Evolutionary conservation across 2,888 invertebrate species (phyloP), one percentile per base, ranked within the genome.

Genomic region (Melieria crassipennis): DNA sequence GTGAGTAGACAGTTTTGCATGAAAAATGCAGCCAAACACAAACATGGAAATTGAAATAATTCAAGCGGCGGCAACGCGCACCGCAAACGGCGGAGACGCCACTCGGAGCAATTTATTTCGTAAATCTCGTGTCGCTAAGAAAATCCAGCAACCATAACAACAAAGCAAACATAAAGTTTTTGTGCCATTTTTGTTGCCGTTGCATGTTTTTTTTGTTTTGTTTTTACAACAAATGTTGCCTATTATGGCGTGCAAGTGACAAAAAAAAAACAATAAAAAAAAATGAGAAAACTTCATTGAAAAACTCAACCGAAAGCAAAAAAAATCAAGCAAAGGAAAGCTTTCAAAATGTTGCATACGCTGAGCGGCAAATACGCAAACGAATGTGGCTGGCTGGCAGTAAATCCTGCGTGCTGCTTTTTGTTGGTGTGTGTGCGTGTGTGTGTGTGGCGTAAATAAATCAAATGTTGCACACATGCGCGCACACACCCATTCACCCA

Each of bases 401-500:
- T 52, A 52, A 52, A 52, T 52, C 13, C n/a, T 52, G 52, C 5
- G 52, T 7, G 52, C 13, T 52, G 11, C 4, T 52, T 52, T 52
- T 52, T 52, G 52, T 7, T 52, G 52, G 50, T 60, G 9, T 52
- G 52, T 6, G 52, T 3, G 11, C 2, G 50, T 50, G 50, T 7
- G 58, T 70, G 61, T 58, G 65, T 70, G 70, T 65, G 61, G 70
- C 56, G 65, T n/a, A 65, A 58, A 70, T 70, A 70, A 70, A 70
- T 70, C 70, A 70, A 70, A 70, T 52, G 60, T 48, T 60, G 42
- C 30, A 42, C 11, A 60, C 42, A 60, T 64, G 55, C 62, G 64
- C 68, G 42, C 64, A 67, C 48, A 64, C 58, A 65, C 16, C 57
- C 58, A 58, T 45, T 30, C 45, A 61, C 61, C 58, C 30, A 30